phyloP scores from a whole-genome alignment of 2,113 vertebrate genomes.

The Dromaius novaehollandiae region DNA sequence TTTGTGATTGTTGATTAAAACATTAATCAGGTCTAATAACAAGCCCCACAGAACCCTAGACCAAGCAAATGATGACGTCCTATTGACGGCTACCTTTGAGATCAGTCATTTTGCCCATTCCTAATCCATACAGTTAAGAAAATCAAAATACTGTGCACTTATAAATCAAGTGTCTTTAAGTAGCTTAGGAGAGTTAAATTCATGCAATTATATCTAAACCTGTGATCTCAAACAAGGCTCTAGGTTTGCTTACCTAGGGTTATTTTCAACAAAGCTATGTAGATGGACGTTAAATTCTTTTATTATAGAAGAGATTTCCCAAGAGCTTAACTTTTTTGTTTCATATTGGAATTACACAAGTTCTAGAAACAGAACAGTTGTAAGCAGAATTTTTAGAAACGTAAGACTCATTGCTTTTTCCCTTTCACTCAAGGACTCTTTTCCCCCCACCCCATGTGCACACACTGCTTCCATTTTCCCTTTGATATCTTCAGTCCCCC shows the following conservation, averaged over 20 bases:
- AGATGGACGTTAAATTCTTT: constrained; percentile 27
- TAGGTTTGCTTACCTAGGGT: not conserved
- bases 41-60: not conserved
- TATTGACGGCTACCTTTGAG: not conserved
- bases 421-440: not conserved
- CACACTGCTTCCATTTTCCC: not conserved
- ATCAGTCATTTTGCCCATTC: not conserved
- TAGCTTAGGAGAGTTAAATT: not conserved
- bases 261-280: not conserved
- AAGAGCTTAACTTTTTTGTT: not conserved
- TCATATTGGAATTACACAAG: not conserved
- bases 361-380: not conserved
- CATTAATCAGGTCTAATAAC: not conserved
- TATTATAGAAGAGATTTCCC: not conserved
- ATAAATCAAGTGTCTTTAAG: not conserved
- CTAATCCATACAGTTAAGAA: not conserved
- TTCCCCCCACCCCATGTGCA: not conserved
- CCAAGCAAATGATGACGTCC: not conserved
- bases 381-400: not conserved
- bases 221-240: not conserved
- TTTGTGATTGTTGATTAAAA: not conserved
- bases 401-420: not conserved
- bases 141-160: not conserved
- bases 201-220: not conserved
- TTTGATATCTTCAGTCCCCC: not conserved